These are phyloP conservation scores for Coenonympha glycerion DNA, from an alignment of 2,888 invertebrate genomes.

Conservation along the genomic window DNA sequence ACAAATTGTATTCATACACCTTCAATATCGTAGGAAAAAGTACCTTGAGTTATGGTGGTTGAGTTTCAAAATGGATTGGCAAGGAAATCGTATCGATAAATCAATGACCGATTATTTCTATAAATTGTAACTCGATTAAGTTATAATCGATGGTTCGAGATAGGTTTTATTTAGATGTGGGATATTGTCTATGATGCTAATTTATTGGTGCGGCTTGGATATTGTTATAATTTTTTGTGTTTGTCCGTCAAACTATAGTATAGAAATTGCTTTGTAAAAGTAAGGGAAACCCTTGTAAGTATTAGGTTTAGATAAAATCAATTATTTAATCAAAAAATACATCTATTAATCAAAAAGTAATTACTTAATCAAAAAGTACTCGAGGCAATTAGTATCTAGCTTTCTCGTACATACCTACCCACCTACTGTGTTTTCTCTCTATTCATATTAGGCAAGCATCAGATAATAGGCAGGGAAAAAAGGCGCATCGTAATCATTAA, in stretches of 20 bases:
- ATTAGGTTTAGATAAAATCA: no score
- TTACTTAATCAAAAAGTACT: no score
- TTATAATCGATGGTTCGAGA: constrained; percentile 55
- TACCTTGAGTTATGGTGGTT: constrained; percentile 24
- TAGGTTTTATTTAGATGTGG: constrained; percentile 65
- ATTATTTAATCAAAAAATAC: no score
- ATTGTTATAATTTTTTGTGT: not conserved
- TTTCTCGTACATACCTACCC: no score
- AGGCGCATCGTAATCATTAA: constrained; percentile 12
- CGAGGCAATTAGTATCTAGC: no score
- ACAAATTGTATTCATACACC: constrained; percentile 63
- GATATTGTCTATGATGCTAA: constrained; percentile 15
- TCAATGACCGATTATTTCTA: constrained; percentile 73
- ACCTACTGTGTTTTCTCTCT: constrained; percentile 7
- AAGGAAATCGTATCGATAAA: constrained; percentile 46
- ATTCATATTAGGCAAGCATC: constrained; percentile 5
- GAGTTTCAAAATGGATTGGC: constrained; percentile 29
- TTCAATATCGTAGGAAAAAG: constrained; percentile 27
- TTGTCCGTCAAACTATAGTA: not conserved
- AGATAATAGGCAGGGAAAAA: not conserved
- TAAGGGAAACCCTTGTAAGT: no score
- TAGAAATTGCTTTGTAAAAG: not conserved
- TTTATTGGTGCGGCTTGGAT: constrained; percentile 4
- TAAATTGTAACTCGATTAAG: constrained; percentile 47
- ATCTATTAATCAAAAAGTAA: no score